A percentile compares a stretch with the other conserved stretches of the same genome.
Evolutionary conservation across 1,140 invertebrate genomes (phyloP).

Genomic region (Monochamus saltuarius): DNA sequence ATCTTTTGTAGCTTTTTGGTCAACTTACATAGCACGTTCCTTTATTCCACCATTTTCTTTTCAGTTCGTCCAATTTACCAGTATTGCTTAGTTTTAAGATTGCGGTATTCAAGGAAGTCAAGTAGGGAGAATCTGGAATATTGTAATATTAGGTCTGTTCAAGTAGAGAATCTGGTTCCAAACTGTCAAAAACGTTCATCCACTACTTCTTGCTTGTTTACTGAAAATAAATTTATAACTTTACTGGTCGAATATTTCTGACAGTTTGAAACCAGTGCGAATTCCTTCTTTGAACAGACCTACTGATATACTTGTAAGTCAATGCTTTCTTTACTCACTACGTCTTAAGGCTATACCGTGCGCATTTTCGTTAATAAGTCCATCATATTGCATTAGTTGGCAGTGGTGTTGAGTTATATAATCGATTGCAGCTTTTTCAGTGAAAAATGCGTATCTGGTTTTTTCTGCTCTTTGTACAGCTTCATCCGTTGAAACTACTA

Average conservation of each 20-base stretch:
- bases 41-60: constrained; percentile 85
- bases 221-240: too few species aligned
- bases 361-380: constrained; percentile 70
- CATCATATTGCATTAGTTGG: constrained; percentile 75
- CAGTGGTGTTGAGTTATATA: constrained; percentile 80
- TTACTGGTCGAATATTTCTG: too few species aligned
- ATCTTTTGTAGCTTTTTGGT: too few species aligned
- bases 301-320: not conserved
- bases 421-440: constrained; percentile 86
- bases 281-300: too few species aligned
- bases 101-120: constrained; percentile 70
- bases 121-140: constrained; percentile 71
- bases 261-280: too few species aligned
- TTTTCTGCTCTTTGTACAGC: constrained; percentile 64
- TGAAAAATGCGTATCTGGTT: constrained; percentile 69
- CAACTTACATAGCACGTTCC: constrained; percentile 46
- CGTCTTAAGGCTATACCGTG: constrained; percentile 81
- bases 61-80: constrained; percentile 69
- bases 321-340: constrained; percentile 40
- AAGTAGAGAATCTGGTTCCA: not conserved
- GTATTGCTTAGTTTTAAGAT: constrained; percentile 79
- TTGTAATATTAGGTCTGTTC: constrained; percentile 48
- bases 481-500: constrained; percentile 64
- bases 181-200: not conserved
- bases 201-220: not conserved